These are phyloP conservation scores for Capitella teleta DNA, from an alignment of 1,140 invertebrate genomes.

Conservation along the genomic window DNA sequence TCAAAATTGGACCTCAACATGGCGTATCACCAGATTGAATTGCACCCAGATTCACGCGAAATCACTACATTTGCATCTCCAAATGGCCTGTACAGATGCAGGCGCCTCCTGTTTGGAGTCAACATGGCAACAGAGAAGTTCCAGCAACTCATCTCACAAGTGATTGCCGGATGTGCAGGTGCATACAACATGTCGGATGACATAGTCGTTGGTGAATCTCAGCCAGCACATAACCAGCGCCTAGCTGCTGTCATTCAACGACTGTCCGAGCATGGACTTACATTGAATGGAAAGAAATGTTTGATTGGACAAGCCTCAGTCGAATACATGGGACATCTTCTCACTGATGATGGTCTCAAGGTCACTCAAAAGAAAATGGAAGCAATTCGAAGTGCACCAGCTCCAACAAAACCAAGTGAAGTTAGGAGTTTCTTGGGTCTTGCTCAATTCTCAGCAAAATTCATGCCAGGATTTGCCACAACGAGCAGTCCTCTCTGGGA, in stretches of 20 bases:
- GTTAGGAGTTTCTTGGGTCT: slow-evolving; percentile 10
- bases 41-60: slow-evolving; percentile 10
- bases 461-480: slow-evolving; percentile 8
- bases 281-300: neutral
- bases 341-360: neutral
- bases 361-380: neutral
- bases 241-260: neutral
- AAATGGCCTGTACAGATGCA: slow-evolving; percentile 12
- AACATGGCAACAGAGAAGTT: slow-evolving; percentile 13
- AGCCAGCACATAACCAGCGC: neutral
- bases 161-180: neutral
- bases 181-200: slow-evolving; percentile 3
- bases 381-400: neutral
- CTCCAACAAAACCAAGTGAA: slow-evolving; percentile 2
- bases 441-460: slow-evolving; percentile 8
- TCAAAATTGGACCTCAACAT: slow-evolving; percentile 15
- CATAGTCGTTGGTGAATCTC: neutral
- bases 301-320: neutral
- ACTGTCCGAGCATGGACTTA: neutral
- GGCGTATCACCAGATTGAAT: slow-evolving; percentile 18
- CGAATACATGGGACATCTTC: neutral
- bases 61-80: slow-evolving; percentile 10
- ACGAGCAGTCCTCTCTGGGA: neutral
- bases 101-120: slow-evolving; percentile 18
- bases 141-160: slow-evolving; percentile 5